Evolutionary conservation across 2,113 vertebrate species (phyloP), one percentile per base, ranked within the genome.

Genomic region (Lophura nycthemera): DNA sequence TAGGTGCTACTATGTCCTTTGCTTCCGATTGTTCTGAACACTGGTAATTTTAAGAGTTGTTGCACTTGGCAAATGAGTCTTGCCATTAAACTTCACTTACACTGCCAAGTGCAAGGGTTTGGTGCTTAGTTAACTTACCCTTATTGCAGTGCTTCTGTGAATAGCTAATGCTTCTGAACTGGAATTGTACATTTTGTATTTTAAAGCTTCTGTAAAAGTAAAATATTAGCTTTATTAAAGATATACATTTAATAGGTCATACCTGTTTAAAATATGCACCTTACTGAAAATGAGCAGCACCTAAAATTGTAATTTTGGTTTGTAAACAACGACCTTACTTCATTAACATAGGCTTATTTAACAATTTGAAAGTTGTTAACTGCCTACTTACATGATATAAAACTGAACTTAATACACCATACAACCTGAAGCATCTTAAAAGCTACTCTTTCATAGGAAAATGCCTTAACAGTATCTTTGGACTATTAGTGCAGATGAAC

Each of bases 131-230:
- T 92, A 96, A 96, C 95, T 97, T 97, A 95, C 96, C 97, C 93
- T 90, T 97, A 89, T 93, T 95, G 97, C 97, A 97, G 97, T 97
- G 96, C 97, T 97, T 96, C 56, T 97, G 96, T 97, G 98, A 97
- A 97, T 97, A 97, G 97, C 98, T 94, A 92, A 97, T 5, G 97
- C 97, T 98, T 97, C 97, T 96, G 96, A 98, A 98, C 97, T 98
- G 98, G 97, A 98, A 98, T 94, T 98, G 97, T 98, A 98, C 97
- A 97, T 98, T 98, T 98, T 98, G 98, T 98, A 98, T 98, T 98
- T 98, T 97, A 97, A 98, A 98, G 97, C 98, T 97, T 97, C 97
- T 98, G 98, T 98, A 98, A 94, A 96, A 98, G 97, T 98, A 98
- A 98, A 97, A 94, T 79, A 93, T 98, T 98, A 97, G 97, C 97